A percentile compares a stretch with the other conserved stretches of the same genome.
Conservation (phyloP, 2,797 vertebrate genomes). For the Galagoides demidoff region DNA sequence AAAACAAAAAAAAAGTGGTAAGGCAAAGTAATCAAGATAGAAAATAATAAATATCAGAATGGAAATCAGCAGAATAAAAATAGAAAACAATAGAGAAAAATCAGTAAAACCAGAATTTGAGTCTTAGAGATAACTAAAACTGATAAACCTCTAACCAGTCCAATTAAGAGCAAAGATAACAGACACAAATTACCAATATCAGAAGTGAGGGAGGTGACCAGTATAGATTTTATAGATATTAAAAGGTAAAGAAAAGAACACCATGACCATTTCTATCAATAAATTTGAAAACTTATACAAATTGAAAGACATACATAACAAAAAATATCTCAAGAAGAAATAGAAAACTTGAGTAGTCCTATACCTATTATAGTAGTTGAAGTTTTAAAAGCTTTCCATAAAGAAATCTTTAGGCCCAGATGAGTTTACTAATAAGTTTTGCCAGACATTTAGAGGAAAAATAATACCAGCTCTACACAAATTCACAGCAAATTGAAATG, state of each 20-base stretch:
- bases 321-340: background rate
- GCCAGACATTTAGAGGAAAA: background rate
- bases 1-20: background rate
- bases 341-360: background rate
- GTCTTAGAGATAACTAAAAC: background rate
- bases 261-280: background rate
- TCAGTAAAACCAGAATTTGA: background rate
- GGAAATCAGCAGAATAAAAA: background rate
- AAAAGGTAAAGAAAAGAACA: background rate
- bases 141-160: background rate
- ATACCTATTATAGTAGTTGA: rapidly evolving
- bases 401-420: background rate
- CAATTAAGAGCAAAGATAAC: no score
- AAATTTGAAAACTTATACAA: background rate
- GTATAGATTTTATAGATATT: background rate
- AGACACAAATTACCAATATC: background rate
- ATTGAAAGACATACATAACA: background rate
- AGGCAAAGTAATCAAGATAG: background rate
- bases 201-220: background rate
- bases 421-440: background rate
- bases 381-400: background rate
- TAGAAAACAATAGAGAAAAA: background rate
- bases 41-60: background rate
- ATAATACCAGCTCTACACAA: background rate
- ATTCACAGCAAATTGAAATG: background rate